These are phyloP conservation scores for Anthophora plumipes DNA, from an alignment of 2,888 invertebrate genomes.

Conservation along the genomic window DNA sequence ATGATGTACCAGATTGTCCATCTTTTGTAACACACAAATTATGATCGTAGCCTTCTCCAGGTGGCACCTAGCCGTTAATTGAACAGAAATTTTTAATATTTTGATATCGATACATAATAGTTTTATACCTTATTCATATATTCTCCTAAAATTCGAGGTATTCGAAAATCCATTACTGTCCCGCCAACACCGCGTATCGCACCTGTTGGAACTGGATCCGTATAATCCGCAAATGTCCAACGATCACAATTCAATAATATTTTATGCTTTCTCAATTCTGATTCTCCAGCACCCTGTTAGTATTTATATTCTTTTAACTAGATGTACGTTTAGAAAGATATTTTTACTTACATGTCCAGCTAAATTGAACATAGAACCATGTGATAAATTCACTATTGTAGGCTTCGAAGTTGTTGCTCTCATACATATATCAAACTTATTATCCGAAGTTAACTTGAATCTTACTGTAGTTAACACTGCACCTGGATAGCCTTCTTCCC, in stretches of 20 bases:
- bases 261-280: conserved; percentile 88
- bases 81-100: background rate
- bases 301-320: conserved; percentile 2
- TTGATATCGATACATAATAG: background rate
- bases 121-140: conserved; percentile 87
- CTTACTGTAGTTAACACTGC: conserved; percentile 85
- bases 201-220: conserved; percentile 89
- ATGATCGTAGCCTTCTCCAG: conserved; percentile 91
- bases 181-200: conserved; percentile 89
- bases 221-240: conserved; percentile 89
- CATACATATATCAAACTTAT: conserved; percentile 86
- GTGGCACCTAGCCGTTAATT: conserved; percentile 80
- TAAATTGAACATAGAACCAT: conserved; percentile 88
- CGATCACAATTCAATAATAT: conserved; percentile 91
- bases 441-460: conserved; percentile 85
- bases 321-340: background rate
- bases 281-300: conserved; percentile 87
- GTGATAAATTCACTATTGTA: conserved; percentile 87
- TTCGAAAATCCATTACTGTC: conserved; percentile 90
- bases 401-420: conserved; percentile 86
- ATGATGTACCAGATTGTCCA: conserved; percentile 84
- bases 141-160: conserved; percentile 87
- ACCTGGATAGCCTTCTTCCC: conserved; percentile 88
- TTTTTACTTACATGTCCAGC: conserved; percentile 86
- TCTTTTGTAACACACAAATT: conserved; percentile 89